phyloP scores from a whole-genome alignment of 2,113 vertebrate genomes.

The Thunnus maccoyii region DNA sequence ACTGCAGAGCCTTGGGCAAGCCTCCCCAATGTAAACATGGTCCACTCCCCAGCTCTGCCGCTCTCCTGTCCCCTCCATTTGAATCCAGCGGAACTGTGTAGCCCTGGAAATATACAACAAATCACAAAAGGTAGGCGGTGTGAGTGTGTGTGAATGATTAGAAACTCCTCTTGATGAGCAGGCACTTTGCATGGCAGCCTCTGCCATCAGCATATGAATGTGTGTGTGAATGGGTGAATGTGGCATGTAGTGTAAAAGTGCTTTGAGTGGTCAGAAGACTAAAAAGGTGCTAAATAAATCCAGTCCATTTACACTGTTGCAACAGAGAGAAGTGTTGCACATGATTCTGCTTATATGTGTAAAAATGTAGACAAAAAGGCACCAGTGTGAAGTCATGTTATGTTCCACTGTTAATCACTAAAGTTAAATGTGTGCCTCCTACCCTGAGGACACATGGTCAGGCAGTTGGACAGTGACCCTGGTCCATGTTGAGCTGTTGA shows the following conservation, averaged over 20 bases:
- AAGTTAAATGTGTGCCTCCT: slow-evolving; percentile 9
- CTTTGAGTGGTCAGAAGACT: too few relatives aligned
- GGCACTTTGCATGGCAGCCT: too few relatives aligned
- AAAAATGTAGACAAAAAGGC: neutral
- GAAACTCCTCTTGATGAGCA: too few relatives aligned
- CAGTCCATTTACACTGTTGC: neutral
- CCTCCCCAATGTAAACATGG: slow-evolving; percentile 96
- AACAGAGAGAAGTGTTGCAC: neutral
- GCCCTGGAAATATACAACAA: slow-evolving; percentile 84
- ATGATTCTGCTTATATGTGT: neutral
- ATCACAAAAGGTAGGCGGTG: neutral
- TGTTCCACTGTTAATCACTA: neutral
- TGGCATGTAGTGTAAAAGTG: too few relatives aligned
- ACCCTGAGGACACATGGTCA: slow-evolving; percentile 97
- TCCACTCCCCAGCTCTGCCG: slow-evolving; percentile 97
- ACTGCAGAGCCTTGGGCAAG: slow-evolving; percentile 94
- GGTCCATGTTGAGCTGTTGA: slow-evolving; percentile 95
- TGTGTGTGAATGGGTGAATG: too few relatives aligned
- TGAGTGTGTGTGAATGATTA: too few relatives aligned
- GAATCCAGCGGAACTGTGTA: slow-evolving; percentile 99
- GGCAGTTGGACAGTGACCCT: slow-evolving; percentile 96
- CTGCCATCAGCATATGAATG: too few relatives aligned
- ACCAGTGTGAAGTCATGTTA: too few relatives aligned
- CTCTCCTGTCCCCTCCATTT: slow-evolving; percentile 92
- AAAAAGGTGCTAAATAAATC: too few relatives aligned